A percentile compares a stretch with the other conserved stretches of the same genome.
Evolutionary conservation across 2,113 vertebrate genomes (phyloP).

Genomic region (Cyanoramphus novaezelandiae): DNA sequence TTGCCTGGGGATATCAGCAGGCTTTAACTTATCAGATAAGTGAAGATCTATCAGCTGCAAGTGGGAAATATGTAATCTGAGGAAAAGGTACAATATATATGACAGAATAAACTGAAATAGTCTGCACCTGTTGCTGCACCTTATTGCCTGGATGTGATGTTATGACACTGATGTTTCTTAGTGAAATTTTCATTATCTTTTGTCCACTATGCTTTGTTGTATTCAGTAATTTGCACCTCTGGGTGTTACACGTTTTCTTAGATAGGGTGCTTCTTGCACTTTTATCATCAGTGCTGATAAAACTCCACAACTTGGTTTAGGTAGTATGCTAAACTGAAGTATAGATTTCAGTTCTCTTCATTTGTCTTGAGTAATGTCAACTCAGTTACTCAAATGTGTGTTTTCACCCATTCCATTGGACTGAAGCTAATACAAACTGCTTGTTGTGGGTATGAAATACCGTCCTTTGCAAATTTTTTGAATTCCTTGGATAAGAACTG

Average conservation of each 20-base stretch:
- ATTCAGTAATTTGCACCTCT: not conserved
- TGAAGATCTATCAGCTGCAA: not conserved
- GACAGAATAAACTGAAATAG: not conserved
- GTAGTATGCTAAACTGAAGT: not conserved
- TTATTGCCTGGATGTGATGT: not conserved
- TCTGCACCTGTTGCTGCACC: not conserved
- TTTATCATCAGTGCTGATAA: not conserved
- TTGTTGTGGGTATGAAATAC: not conserved
- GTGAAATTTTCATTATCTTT: not conserved
- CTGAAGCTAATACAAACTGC: not conserved
- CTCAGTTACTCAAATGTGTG: not conserved
- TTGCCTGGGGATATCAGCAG: not conserved
- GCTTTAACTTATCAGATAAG: not conserved
- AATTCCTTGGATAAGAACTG: not conserved
- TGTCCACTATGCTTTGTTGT: not conserved
- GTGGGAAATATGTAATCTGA: not conserved
- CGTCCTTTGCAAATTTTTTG: not conserved
- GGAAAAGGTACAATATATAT: not conserved
- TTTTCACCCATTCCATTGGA: not conserved
- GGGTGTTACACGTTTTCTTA: not conserved
- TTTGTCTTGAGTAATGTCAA: not conserved
- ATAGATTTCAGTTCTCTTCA: not conserved
- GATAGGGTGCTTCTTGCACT: not conserved
- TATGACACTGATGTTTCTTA: not conserved
- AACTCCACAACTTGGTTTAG: not conserved